Evolutionary conservation across 2,888 invertebrate species (phyloP).

Genomic region (Eristalis tenax): DNA sequence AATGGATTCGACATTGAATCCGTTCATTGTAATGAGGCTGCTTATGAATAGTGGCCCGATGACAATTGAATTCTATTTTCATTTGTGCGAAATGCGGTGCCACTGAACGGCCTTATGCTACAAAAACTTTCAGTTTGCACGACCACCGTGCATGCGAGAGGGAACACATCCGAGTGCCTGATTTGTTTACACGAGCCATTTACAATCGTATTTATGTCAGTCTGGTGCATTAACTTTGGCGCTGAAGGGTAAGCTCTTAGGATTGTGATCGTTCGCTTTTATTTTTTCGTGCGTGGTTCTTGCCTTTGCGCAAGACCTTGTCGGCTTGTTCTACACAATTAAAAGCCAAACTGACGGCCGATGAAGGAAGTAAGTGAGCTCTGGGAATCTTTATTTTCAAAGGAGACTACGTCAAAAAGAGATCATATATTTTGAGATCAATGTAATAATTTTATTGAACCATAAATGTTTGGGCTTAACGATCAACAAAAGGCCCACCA

Average conservation of each 20-base stretch:
- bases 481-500: constrained; percentile 8
- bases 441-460: constrained; percentile 49
- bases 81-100: constrained; percentile 25
- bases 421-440: constrained; percentile 44
- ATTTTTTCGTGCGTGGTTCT: background rate
- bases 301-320: constrained; percentile 4
- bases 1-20: constrained; percentile 63
- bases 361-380: background rate
- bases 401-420: background rate
- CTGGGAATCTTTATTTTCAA: background rate
- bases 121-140: constrained; percentile 35
- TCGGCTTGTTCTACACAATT: background rate
- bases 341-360: background rate
- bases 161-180: background rate
- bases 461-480: constrained; percentile 19
- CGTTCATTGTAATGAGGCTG: constrained; percentile 56
- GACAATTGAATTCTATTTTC: constrained; percentile 55
- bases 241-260: constrained; percentile 38
- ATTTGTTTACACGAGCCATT: background rate
- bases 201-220: constrained; percentile 9
- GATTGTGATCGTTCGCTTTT: background rate
- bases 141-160: background rate
- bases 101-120: constrained; percentile 63
- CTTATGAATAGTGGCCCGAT: constrained; percentile 41
- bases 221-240: constrained; percentile 9